phyloP scores from a whole-genome alignment of 2,797 vertebrate species.

The Ceyx erithaca region DNA sequence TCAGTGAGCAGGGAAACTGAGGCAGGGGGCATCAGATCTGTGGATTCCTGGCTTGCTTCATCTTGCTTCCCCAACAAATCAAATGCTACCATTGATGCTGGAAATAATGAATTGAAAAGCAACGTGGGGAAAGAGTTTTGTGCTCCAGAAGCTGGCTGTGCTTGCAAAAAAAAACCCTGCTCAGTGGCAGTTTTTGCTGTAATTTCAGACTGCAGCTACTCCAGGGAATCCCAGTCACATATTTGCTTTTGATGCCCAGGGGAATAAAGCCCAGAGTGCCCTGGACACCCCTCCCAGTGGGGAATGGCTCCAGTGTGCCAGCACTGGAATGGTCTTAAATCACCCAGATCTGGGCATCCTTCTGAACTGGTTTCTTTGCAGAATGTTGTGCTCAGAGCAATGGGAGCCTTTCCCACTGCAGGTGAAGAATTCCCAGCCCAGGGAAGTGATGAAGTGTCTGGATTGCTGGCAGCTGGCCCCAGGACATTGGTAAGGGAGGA shows the following conservation, averaged over 20 bases:
- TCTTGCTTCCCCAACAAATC: slow-evolving; percentile 8
- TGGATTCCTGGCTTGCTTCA: not conserved
- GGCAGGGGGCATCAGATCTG: not conserved
- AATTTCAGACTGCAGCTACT: not conserved
- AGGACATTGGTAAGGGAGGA: slow-evolving; percentile 16
- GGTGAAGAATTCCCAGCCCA: slow-evolving; percentile 12
- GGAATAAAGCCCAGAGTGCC: not conserved
- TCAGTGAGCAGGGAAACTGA: not conserved
- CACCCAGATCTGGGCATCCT: not conserved
- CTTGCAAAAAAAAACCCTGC: not conserved
- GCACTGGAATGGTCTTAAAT: not conserved
- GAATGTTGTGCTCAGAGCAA: not conserved
- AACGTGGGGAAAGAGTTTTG: not conserved
- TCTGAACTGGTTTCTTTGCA: not conserved
- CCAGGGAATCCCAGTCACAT: not conserved
- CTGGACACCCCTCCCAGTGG: not conserved
- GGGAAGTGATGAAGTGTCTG: slow-evolving; percentile 4
- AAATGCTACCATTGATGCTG: slow-evolving; percentile 4
- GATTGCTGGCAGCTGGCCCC: slow-evolving; percentile 29
- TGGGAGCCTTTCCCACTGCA: not conserved
- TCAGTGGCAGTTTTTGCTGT: not conserved
- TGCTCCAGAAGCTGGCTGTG: not conserved
- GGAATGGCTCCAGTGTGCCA: not conserved
- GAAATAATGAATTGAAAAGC: slow-evolving; percentile 36
- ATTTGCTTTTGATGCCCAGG: not conserved